Conservation (phyloP, 2,888 invertebrate species). For the Agonopterix alstromeriana region DNA sequence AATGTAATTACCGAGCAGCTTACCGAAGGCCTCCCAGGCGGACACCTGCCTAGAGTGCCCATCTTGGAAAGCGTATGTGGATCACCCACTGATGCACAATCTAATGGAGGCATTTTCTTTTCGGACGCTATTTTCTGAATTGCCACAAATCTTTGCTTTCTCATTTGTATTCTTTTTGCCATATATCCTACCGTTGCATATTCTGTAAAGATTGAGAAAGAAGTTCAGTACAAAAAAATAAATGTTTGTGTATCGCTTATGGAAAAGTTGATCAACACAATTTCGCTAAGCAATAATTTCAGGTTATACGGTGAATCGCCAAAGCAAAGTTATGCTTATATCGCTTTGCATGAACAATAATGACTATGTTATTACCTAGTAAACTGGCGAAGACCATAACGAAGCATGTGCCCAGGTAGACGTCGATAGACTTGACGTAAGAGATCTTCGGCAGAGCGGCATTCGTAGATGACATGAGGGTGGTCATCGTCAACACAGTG, state of each 20-base stretch:
- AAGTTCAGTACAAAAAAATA: neutral
- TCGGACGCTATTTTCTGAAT: slow-evolving; percentile 95
- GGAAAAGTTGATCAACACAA: neutral
- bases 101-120: slow-evolving; percentile 89
- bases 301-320: neutral
- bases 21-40: slow-evolving; percentile 72
- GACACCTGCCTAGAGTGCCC: slow-evolving; percentile 83
- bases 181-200: slow-evolving; percentile 99
- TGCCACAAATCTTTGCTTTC: slow-evolving; percentile 93
- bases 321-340: neutral
- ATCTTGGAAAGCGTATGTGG: slow-evolving; percentile 82
- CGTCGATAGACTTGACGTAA: slow-evolving; percentile 98
- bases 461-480: slow-evolving; percentile 97
- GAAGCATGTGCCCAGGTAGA: slow-evolving; percentile 98
- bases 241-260: neutral
- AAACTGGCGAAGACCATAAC: slow-evolving; percentile 99
- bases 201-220: slow-evolving; percentile 80
- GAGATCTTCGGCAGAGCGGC: slow-evolving; percentile 98
- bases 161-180: slow-evolving; percentile 97
- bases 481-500: slow-evolving; percentile 98
- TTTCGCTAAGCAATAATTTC: neutral
- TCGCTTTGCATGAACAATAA: neutral
- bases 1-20: slow-evolving; percentile 30
- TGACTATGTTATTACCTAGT: slow-evolving; percentile 80
- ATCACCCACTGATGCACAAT: slow-evolving; percentile 84